Conservation (phyloP, 2,888 invertebrate genomes). For the Drosophila rubida region DNA sequence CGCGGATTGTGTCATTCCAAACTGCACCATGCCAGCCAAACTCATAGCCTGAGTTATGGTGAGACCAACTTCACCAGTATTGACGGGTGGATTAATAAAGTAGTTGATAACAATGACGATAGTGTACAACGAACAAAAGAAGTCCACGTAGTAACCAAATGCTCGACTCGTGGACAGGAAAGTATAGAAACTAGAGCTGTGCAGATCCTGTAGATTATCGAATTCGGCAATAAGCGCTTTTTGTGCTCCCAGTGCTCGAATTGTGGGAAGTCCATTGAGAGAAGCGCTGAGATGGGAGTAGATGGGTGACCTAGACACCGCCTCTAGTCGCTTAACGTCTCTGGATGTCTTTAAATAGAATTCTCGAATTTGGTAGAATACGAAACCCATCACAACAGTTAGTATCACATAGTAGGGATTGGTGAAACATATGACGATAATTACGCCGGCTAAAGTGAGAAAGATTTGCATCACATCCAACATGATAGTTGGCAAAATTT, state of each 20-base stretch:
- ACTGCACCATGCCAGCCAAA: constrained; percentile 89
- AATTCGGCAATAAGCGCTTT: constrained; percentile 91
- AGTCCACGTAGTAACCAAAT: constrained; percentile 96
- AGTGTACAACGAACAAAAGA: constrained; percentile 94
- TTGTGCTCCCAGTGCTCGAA: constrained; percentile 94
- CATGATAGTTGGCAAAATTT: constrained; percentile 83
- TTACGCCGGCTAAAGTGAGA: constrained; percentile 91
- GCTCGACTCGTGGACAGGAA: constrained; percentile 96
- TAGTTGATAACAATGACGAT: constrained; percentile 93
- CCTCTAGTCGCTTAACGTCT: constrained; percentile 92
- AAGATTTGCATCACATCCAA: constrained; percentile 88
- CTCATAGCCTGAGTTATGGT: constrained; percentile 92
- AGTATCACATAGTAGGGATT: constrained; percentile 91
- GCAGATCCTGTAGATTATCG: constrained; percentile 92
- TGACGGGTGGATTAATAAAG: constrained; percentile 88
- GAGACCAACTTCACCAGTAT: constrained; percentile 91
- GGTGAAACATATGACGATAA: constrained; percentile 90
- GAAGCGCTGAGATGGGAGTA: constrained; percentile 96
- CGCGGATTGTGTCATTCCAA: constrained; percentile 97
- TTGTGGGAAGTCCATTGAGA: constrained; percentile 95
- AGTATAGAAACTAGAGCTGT: constrained; percentile 96
- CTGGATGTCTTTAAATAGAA: constrained; percentile 93
- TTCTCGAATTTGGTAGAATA: constrained; percentile 90
- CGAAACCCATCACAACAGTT: constrained; percentile 88
- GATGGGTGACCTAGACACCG: constrained; percentile 95